Base-by-base conservation (phyloP, 2,113 vertebrate genomes). In the Muntiacus reevesi region DNA sequence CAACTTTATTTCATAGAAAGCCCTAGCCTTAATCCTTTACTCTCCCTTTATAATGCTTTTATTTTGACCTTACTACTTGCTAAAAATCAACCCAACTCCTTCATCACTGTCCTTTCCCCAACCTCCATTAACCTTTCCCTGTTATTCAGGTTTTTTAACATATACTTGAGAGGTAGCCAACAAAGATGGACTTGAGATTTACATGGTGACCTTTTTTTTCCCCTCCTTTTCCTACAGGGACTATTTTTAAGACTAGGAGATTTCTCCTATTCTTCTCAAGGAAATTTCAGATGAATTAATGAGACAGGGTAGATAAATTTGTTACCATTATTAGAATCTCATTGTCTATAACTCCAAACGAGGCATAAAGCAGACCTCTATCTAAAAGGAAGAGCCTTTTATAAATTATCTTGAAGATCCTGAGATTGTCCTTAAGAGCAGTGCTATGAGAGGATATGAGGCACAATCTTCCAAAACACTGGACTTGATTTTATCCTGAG, bases 1-100 rank as follows among this genome's bases (percentile, higher is more conserved):
- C 62, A 25, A 19, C 52, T 78, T 81, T 95, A 96, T 79, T 85
- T 21, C 76, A 11, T n/a, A 62, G 91, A 96, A 87, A 96, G 52
- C 16, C 60, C 9, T 16, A 47, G 89, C 40, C 83, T 85, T 62
- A 94, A 90, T 96, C 30, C 36, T 93, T 96, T 91, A 78, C 15
- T 95, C 25, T 82, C 94, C 27, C 12, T 96, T 87, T 84, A 40
- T 71, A 87, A 87, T 36, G 30, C 33, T 93, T 84, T 71, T 57
- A 40, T 83, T 97, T 95, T 97, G 11, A 90, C 55, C 9, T 78
- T 87, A 40, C 54, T 59, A 67, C 36, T 82, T 78, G 28, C 9
- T 84, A 17, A 79, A 90, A 79, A 79, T 84, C 57, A 84, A 59
- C 6, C 30, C 59, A 84, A 87, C 5, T 78, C 27, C 19, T 78